Base-by-base conservation (phyloP, 2,888 invertebrate species). In the Cheilosia urbana region DNA sequence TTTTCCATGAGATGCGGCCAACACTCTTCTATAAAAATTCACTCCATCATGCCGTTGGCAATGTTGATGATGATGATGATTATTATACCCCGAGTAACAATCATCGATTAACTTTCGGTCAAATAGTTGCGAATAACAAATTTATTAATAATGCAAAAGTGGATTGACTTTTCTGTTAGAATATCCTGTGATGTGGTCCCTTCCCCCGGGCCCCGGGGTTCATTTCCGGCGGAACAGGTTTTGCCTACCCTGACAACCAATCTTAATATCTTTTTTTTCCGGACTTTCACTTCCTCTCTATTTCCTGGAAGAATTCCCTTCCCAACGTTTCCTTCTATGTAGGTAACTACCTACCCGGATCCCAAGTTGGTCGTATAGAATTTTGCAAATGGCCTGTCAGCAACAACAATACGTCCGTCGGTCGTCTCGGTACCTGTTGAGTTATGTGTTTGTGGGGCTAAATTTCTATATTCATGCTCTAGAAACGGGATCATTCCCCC, bases 161-260 rank as follows among this genome's bases (percentile, higher is more conserved):
- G 37, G 42, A 73, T 51, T 66, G 60, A 79, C 58, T 40, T 65
- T 53, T 24, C 27, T 40, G 5, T 40, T 40, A 17, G 45, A 45
- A 45, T 40, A 62, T 51, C 15, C 53, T 42, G 53, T 21, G 11
- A 11, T 68, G 66, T 66, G 13, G 13, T 55, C 62, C 51, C 72
- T 30, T 53, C 60, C 80, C 84, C 75, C 65, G 68, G 77, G 76
- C 84, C 75, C 65, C 68, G 77, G 76, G 71, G 77, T 72, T 85
- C 76, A 85, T 77, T 85, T 85, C 81, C 81, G 85, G 47, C 85
- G 85, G 81, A 85, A 85, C 81, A 85, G 76, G 85, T 81, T 85
- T 77, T 65, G 76, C 76, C 72, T 85, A 60, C 63, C 68, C 77
- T 72, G 63, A 72, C 68, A 68, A 85, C 58, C 77, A 72, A 85